A percentile compares a stretch with the other conserved stretches of the same genome.
These are phyloP conservation scores for Oscheius sp. DNA, from an alignment of 1,140 invertebrate genomes.

Conservation along the genomic window DNA sequence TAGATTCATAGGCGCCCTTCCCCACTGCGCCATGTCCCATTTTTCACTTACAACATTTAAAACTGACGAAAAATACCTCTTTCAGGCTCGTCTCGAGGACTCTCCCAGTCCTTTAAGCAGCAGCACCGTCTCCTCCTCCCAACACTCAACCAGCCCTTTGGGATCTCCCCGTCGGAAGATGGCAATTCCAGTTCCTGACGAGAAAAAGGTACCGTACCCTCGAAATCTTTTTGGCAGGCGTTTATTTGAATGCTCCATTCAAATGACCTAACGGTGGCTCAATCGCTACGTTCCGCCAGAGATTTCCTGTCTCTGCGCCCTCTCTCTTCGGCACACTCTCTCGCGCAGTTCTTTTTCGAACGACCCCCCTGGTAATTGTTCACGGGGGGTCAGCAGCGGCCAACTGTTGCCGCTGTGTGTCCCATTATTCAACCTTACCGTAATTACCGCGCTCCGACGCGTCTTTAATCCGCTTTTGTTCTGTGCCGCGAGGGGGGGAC, in stretches of 20 bases:
- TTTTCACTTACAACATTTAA: too few species aligned
- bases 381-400: conserved; percentile 20
- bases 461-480: neutral
- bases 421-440: conserved; percentile 17
- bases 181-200: conserved; percentile 24
- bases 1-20: too few species aligned
- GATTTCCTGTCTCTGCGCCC: too few species aligned
- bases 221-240: too few species aligned
- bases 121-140: neutral
- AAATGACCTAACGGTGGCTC: too few species aligned
- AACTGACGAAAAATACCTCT: neutral
- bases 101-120: neutral
- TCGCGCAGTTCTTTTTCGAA: conserved; percentile 2
- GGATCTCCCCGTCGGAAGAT: conserved; percentile 9
- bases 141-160: neutral
- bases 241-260: too few species aligned
- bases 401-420: conserved; percentile 10
- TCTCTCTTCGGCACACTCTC: neutral
- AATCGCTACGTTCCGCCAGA: too few species aligned
- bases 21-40: too few species aligned
- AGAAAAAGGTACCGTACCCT: conserved; percentile 32
- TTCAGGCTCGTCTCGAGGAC: neutral
- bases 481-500: conserved; percentile 64
- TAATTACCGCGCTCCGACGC: conserved; percentile 3
- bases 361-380: neutral